phyloP scores from a whole-genome alignment of 2,888 invertebrate genomes.

The Sphaerophoria rueppellii region DNA sequence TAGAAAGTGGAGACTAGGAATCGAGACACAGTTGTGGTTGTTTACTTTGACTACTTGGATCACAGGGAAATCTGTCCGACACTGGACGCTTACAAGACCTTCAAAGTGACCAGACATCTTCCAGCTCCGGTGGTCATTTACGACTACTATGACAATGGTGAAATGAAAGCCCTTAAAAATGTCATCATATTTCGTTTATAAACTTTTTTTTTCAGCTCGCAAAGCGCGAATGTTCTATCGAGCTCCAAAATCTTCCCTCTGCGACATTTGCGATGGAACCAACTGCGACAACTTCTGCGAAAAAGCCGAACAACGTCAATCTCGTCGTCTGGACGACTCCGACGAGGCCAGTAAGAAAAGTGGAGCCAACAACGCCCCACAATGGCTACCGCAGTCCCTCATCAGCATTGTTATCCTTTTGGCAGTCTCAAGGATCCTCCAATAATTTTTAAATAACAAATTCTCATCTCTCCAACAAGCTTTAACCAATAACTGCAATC shows the following conservation, averaged over 20 bases:
- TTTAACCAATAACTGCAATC: constrained; percentile 65
- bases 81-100: constrained; percentile 91
- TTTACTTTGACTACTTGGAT: constrained; percentile 89
- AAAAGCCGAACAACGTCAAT: constrained; percentile 79
- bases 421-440: constrained; percentile 40
- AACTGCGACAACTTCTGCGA: constrained; percentile 82
- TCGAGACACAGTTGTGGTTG: constrained; percentile 86
- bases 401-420: constrained; percentile 41
- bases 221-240: constrained; percentile 92
- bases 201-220: constrained; percentile 84
- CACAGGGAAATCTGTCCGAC: constrained; percentile 91
- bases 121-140: constrained; percentile 93
- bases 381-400: constrained; percentile 30
- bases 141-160: constrained; percentile 96
- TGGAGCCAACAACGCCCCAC: constrained; percentile 27
- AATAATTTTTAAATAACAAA: constrained; percentile 6
- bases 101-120: constrained; percentile 93
- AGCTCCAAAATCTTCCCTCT: constrained; percentile 87
- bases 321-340: constrained; percentile 53
- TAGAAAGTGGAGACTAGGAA: constrained; percentile 87
- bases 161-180: constrained; percentile 78
- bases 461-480: constrained; percentile 57
- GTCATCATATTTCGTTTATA: too few species aligned
- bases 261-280: constrained; percentile 91
- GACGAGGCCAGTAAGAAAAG: constrained; percentile 53